Conservation (phyloP, 2,113 vertebrate species). For the Macquaria ambigua region DNA sequence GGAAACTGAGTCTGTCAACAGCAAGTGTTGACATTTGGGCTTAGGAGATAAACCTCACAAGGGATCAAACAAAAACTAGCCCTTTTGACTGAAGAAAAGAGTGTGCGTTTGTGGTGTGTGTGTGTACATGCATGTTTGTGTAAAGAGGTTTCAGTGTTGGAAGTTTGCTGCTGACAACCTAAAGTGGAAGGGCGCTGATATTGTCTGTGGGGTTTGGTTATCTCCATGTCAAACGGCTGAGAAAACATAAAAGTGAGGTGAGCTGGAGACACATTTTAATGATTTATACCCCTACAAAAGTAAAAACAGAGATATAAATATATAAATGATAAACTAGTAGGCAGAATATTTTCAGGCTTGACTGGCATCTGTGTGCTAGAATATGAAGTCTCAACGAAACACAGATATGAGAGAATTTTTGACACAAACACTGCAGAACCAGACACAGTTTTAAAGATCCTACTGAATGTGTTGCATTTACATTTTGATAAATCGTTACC, state of each 20-base stretch:
- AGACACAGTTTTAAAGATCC: not conserved
- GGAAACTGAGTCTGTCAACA: slow-evolving; percentile 75
- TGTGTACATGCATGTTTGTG: slow-evolving; percentile 22
- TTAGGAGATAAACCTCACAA: slow-evolving; percentile 77
- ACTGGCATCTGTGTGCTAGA: not conserved
- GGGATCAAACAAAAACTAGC: slow-evolving; percentile 74
- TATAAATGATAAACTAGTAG: slow-evolving; percentile 3
- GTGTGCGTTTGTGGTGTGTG: slow-evolving; percentile 21
- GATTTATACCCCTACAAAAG: slow-evolving; percentile 15
- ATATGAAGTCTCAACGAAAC: not conserved
- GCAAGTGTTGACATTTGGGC: slow-evolving; percentile 78
- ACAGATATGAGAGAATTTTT: not conserved
- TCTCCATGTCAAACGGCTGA: slow-evolving; percentile 57
- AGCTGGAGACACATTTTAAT: slow-evolving; percentile 37
- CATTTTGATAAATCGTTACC: not conserved
- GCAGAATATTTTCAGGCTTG: slow-evolving; percentile 1
- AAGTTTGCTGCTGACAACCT: slow-evolving; percentile 61
- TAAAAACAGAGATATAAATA: not conserved
- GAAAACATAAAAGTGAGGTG: slow-evolving; percentile 54
- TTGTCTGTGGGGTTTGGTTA: slow-evolving; percentile 55
- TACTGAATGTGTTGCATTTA: not conserved
- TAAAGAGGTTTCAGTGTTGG: slow-evolving; percentile 49
- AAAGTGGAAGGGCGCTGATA: slow-evolving; percentile 50
- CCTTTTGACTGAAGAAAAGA: slow-evolving; percentile 56
- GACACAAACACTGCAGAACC: not conserved